Percentiles rank a stretch among this genome's conserved stretches.
Conservation (phyloP, 2,797 vertebrate genomes). For the Mormyrops boulengeri region DNA sequence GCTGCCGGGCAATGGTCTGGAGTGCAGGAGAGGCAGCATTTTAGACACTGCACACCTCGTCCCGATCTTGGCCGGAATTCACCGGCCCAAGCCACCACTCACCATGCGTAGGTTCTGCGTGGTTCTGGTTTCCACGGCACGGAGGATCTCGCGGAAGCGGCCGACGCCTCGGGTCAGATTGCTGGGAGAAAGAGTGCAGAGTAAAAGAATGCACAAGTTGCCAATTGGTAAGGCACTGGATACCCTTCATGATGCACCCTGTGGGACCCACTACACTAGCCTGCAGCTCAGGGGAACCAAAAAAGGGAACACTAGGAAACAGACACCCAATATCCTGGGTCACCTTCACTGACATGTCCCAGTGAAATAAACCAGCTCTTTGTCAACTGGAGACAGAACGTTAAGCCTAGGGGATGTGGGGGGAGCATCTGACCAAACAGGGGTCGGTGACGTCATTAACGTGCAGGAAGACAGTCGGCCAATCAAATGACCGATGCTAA, state of each 20-base stretch:
- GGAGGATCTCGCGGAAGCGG: slow-evolving; percentile 90
- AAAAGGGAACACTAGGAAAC: not conserved
- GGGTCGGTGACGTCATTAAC: not conserved
- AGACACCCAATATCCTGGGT: not conserved
- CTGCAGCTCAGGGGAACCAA: not conserved
- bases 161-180: slow-evolving; percentile 92
- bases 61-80: not conserved
- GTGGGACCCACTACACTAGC: not conserved
- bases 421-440: not conserved
- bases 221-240: not conserved
- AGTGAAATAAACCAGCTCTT: not conserved
- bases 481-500: not conserved
- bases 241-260: not conserved
- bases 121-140: slow-evolving; percentile 92
- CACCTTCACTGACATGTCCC: not conserved
- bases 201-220: not conserved
- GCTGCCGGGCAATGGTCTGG: slow-evolving; percentile 85
- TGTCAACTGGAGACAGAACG: not conserved
- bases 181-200: slow-evolving; percentile 51
- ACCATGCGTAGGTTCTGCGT: slow-evolving; percentile 98
- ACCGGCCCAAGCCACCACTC: slow-evolving; percentile 41
- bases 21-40: not conserved
- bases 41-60: not conserved
- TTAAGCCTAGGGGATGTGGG: not conserved
- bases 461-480: not conserved